Percentiles rank a stretch among this genome's conserved stretches.
These are phyloP conservation scores for Hippocampus comes DNA, from an alignment of 2,113 vertebrate genomes.

Conservation along the genomic window DNA sequence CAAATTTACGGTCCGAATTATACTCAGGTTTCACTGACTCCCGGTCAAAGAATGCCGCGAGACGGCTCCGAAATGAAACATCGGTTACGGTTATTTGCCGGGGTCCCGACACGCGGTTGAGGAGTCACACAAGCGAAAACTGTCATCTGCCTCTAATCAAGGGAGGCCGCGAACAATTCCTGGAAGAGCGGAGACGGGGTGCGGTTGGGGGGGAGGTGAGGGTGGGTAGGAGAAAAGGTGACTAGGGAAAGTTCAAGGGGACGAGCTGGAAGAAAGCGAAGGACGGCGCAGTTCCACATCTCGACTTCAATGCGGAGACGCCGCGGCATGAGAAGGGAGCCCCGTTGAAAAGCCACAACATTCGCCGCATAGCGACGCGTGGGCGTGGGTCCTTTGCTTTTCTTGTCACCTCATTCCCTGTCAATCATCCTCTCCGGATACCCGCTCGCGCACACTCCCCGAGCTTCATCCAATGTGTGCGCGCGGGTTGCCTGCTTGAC, in stretches of 20 bases:
- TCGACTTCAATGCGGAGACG: neutral
- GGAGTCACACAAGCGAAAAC: conserved; percentile 14
- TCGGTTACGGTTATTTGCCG: conserved; percentile 32
- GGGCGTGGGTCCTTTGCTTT: conserved; percentile 7
- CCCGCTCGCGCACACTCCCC: conserved; percentile 31
- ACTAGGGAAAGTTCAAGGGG: conserved; percentile 5
- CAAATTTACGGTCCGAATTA: conserved; percentile 38
- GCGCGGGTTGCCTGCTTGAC: conserved; percentile 49
- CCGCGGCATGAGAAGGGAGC: neutral
- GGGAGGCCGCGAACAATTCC: conserved; percentile 51
- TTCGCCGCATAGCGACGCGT: conserved; percentile 24
- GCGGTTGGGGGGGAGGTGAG: neutral
- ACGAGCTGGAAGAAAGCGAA: neutral
- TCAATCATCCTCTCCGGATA: conserved; percentile 50
- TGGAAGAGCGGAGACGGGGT: conserved; percentile 32
- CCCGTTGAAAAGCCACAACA: conserved; percentile 35
- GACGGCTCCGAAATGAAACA: neutral
- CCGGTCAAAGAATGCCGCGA: neutral
- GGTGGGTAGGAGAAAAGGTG: conserved; percentile 3
- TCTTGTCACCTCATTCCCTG: conserved; percentile 43
- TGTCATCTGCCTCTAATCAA: conserved; percentile 58
- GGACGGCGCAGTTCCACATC: conserved; percentile 1
- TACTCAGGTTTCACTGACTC: conserved; percentile 28
- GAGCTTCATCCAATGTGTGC: conserved; percentile 23
- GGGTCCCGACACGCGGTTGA: neutral